Evolutionary conservation across 2,888 invertebrate genomes (phyloP).

Genomic region (Seira musarum): DNA sequence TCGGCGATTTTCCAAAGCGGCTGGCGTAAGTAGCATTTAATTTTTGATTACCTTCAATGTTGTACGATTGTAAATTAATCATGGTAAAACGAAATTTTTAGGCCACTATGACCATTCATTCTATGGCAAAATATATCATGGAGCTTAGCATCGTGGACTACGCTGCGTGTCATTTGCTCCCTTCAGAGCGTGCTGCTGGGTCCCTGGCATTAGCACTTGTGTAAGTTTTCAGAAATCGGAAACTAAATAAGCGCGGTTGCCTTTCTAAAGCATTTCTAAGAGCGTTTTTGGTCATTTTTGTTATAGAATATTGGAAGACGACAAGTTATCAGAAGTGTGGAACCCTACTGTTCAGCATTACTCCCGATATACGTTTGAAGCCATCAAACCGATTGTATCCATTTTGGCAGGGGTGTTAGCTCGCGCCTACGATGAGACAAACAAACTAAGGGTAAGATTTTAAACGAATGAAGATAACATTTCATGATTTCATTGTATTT

Average conservation of each 20-base stretch:
- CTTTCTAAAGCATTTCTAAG: background rate
- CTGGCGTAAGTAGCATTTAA: slow-evolving; percentile 71
- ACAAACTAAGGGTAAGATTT: slow-evolving; percentile 77
- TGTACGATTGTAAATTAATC: no score
- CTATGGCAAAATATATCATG: slow-evolving; percentile 91
- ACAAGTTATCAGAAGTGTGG: slow-evolving; percentile 78
- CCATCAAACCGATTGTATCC: slow-evolving; percentile 80
- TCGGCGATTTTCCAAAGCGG: slow-evolving; percentile 81
- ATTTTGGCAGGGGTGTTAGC: slow-evolving; percentile 81
- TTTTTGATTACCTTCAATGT: no score
- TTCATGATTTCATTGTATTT: background rate
- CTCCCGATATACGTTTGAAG: slow-evolving; percentile 81
- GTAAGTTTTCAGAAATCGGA: slow-evolving; percentile 70
- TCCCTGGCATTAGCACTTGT: slow-evolving; percentile 84
- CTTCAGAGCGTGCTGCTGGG: slow-evolving; percentile 88
- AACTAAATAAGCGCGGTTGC: background rate
- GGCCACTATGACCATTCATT: slow-evolving; percentile 81
- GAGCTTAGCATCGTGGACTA: slow-evolving; percentile 89
- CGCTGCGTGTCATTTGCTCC: slow-evolving; percentile 81
- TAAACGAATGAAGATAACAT: background rate
- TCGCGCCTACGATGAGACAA: slow-evolving; percentile 77
- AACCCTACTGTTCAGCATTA: slow-evolving; percentile 83
- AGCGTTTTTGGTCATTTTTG: background rate
- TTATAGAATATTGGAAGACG: slow-evolving; percentile 71
- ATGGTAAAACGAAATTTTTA: no score